Base-by-base conservation (phyloP, 2,888 invertebrate species). In the Eupithecia vulgata region DNA sequence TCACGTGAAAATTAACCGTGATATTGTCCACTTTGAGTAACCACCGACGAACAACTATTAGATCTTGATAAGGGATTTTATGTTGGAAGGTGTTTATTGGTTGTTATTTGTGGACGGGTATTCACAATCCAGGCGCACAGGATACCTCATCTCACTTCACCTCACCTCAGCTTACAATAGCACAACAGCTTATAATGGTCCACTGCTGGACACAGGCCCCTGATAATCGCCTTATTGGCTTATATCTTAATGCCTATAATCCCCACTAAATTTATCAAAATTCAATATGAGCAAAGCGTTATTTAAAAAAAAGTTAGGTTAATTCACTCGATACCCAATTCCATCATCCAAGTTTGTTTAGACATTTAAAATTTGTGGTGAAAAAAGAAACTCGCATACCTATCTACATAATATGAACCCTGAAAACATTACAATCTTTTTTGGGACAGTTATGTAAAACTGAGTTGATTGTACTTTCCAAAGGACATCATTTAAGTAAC, bases 1-100 rank as follows among this genome's bases (percentile, higher is more conserved):
- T 90, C 92, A 91, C 92, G 92, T 89, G 80, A 91, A 88, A 89
- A 73, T 77, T 83, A 86, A 86, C 86, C 86, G 87, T 89, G 87
- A 90, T 87, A 87, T 87, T 83, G 82, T 57, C 85, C 79, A 87
- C 84, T 88, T 85, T 85, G 85, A 85, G 84, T 86, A 85, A 85
- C 85, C 86, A 84, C 81, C 79, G 78, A 77, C 48, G 73, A 45
- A 67, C 77, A 74, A 76, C 80, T 79, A 81, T 79, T 76, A 80
- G 82, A 86, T 84, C 81, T 81, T 81, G 84, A 85, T 84, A 84
- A 81, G 72, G 75, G 69, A 69, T 57, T 62, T 69, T 76, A 78
- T 73, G 62, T 72, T 48, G 72, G 75, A 76, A 80, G 79, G 80
- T 79, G 79, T 81, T 82, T 80, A 83, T 75, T 78, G 77, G 64